These are phyloP conservation scores for Pipistrellus pygmaeus DNA, from an alignment of 2,797 vertebrate species.

Conservation along the genomic window DNA sequence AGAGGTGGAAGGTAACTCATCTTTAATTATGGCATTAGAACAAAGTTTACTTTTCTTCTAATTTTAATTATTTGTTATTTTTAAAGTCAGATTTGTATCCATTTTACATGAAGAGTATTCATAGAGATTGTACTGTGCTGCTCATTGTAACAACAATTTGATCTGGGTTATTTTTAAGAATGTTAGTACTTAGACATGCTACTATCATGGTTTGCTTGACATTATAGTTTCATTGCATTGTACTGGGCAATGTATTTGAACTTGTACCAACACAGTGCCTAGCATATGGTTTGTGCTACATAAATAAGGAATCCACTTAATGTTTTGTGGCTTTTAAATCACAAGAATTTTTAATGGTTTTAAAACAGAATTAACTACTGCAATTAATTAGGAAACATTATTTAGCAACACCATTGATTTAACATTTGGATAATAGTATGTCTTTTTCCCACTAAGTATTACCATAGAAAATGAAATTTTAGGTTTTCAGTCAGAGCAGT, in stretches of 20 bases:
- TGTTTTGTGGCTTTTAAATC: neutral
- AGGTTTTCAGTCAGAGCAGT: neutral
- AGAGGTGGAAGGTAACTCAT: neutral
- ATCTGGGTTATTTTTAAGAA: neutral
- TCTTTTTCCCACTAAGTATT: neutral
- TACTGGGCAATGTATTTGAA: neutral
- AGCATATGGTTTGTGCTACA: neutral
- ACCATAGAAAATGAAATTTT: neutral
- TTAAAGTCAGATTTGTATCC: neutral
- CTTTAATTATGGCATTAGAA: neutral
- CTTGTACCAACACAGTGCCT: neutral
- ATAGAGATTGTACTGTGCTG: neutral
- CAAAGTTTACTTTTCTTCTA: neutral
- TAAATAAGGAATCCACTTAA: neutral
- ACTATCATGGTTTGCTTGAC: neutral
- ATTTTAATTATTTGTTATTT: neutral
- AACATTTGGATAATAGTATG: neutral
- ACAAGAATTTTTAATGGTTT: neutral
- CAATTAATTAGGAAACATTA: constrained; percentile 25
- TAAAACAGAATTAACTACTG: neutral
- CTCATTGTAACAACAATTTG: neutral
- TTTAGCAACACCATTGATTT: neutral
- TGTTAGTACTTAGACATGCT: neutral
- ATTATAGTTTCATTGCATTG: neutral
- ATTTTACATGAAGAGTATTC: neutral